Conservation (phyloP, 1,140 invertebrate species). For the Atta colombica region DNA sequence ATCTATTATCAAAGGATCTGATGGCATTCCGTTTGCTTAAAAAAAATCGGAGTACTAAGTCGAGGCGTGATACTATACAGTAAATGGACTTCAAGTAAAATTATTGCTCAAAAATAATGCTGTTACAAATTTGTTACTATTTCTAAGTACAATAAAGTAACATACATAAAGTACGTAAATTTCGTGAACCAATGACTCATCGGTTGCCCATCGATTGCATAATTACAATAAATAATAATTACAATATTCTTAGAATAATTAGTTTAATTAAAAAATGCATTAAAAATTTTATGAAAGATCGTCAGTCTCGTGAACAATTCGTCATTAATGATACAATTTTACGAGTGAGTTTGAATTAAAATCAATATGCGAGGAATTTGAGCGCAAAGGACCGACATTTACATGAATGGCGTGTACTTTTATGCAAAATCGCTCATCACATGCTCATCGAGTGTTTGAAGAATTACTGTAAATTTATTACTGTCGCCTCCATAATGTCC, state of each 20-base stretch:
- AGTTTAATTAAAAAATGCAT: slow-evolving; percentile 2
- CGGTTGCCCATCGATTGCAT: not conserved
- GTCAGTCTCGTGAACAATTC: slow-evolving; percentile 31
- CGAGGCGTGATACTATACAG: not conserved
- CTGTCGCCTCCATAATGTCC: slow-evolving; percentile 5
- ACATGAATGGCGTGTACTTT: slow-evolving; percentile 44
- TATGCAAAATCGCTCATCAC: slow-evolving; percentile 45
- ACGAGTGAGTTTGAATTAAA: slow-evolving; percentile 25
- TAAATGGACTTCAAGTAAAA: not conserved
- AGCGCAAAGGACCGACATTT: slow-evolving; percentile 23
- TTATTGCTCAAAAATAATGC: not conserved
- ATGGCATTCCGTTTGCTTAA: not conserved
- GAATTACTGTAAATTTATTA: slow-evolving; percentile 64
- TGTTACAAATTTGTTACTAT: not conserved
- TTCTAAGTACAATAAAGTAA: no score
- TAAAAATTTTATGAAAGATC: slow-evolving; percentile 26
- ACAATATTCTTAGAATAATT: slow-evolving; percentile 2
- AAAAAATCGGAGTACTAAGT: slow-evolving; percentile 3
- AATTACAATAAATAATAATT: slow-evolving; percentile 1
- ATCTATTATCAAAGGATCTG: slow-evolving; percentile 28
- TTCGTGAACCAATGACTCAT: not conserved
- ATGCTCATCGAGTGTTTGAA: slow-evolving; percentile 29
- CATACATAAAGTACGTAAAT: not conserved
- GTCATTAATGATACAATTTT: slow-evolving; percentile 46
- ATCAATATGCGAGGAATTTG: slow-evolving; percentile 10